Percentiles rank a stretch among this genome's conserved stretches.
Evolutionary conservation across 2,797 vertebrate species (phyloP).

Genomic region (Masticophis lateralis): DNA sequence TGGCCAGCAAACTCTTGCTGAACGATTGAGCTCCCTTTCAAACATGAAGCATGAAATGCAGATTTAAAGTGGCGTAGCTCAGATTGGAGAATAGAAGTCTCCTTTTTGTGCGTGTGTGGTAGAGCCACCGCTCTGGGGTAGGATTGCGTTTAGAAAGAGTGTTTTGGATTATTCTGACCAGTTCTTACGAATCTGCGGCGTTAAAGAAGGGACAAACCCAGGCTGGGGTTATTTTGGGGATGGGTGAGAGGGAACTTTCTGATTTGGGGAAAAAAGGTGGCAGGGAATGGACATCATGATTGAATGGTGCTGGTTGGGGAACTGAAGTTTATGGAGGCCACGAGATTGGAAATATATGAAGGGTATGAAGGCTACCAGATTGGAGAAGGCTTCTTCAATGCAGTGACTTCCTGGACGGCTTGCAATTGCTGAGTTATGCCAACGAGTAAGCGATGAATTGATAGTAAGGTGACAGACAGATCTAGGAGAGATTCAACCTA

Average conservation of each 20-base stretch:
- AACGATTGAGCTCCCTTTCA: background rate
- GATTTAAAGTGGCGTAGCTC: background rate
- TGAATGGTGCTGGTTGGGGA: background rate
- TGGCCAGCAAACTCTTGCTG: background rate
- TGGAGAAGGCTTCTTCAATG: no score
- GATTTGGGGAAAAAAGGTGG: background rate
- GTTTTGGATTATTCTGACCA: background rate
- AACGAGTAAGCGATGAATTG: background rate
- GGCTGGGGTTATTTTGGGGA: no score
- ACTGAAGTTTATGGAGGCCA: no score
- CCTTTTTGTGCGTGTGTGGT: background rate
- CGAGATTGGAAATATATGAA: no score
- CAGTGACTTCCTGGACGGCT: no score
- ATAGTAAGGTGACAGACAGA: background rate
- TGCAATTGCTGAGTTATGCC: no score
- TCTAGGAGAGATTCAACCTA: no score
- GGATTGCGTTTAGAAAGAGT: background rate
- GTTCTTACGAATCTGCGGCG: no score
- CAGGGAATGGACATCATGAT: background rate
- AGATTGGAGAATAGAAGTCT: no score
- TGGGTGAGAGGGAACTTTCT: no score
- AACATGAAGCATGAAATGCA: background rate
- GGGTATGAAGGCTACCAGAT: no score
- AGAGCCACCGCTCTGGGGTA: no score
- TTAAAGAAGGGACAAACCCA: background rate